A percentile compares a stretch with the other conserved stretches of the same genome.
These are phyloP conservation scores for Thymelicus sylvestris DNA, from an alignment of 2,888 invertebrate genomes.

Conservation along the genomic window DNA sequence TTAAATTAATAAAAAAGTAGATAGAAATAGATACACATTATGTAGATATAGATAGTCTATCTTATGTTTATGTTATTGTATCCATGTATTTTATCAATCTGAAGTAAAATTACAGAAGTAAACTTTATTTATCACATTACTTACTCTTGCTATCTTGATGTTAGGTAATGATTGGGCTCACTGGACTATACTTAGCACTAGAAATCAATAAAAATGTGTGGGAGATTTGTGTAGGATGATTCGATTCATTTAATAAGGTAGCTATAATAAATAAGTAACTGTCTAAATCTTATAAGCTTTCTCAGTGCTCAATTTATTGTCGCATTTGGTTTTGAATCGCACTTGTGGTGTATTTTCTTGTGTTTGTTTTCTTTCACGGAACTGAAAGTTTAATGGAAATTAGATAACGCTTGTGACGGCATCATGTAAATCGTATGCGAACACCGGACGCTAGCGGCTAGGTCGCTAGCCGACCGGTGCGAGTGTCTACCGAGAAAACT, in stretches of 20 bases:
- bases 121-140: not conserved
- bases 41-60: too few relatives aligned
- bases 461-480: constrained; percentile 79
- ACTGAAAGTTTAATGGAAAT: constrained; percentile 49
- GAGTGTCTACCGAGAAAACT: constrained; percentile 72
- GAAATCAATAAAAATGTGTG: constrained; percentile 37
- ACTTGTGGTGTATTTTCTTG: not conserved
- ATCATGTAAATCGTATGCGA: constrained; percentile 49
- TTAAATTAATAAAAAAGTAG: too few relatives aligned
- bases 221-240: constrained; percentile 31
- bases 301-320: constrained; percentile 9
- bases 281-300: constrained; percentile 17
- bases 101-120: not conserved
- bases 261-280: not conserved
- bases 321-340: not conserved
- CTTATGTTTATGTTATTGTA: not conserved
- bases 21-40: too few relatives aligned
- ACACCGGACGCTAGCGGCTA: constrained; percentile 56
- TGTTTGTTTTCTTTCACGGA: constrained; percentile 1
- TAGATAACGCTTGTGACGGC: constrained; percentile 58
- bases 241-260: not conserved
- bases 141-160: constrained; percentile 11
- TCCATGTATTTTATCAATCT: not conserved
- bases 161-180: constrained; percentile 10
- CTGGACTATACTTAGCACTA: constrained; percentile 20